A percentile compares a stretch with the other conserved stretches of the same genome.
phyloP scores from a whole-genome alignment of 2,113 vertebrate species.

The Syngnathus floridae region DNA sequence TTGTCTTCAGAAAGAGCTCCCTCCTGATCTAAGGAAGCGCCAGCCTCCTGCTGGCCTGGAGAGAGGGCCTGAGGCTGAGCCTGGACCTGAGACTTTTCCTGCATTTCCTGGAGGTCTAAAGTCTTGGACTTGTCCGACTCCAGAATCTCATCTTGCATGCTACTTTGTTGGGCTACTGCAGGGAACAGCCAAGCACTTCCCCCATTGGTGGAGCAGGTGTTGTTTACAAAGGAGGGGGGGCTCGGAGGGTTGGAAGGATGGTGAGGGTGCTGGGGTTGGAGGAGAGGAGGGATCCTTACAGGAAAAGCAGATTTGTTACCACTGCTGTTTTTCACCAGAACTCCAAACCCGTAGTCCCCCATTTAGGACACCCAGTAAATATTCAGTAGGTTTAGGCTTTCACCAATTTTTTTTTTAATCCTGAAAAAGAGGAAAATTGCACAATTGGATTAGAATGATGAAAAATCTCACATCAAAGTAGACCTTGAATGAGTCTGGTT shows the following conservation, averaged over 20 bases:
- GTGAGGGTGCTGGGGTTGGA: conserved; percentile 93
- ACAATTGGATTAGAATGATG: background rate
- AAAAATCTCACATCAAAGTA: conserved; percentile 14
- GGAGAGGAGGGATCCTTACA: conserved; percentile 95
- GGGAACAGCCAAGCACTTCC: conserved; percentile 96
- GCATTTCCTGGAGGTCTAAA: conserved; percentile 89
- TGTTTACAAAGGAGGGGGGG: conserved; percentile 94
- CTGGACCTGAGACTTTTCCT: conserved; percentile 80
- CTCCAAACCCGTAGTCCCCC: conserved; percentile 99
- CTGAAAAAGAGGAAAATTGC: conserved; percentile 30
- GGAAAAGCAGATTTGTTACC: conserved; percentile 98
- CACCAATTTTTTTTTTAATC: conserved; percentile 58
- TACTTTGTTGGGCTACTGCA: conserved; percentile 83
- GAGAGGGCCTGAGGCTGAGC: conserved; percentile 78
- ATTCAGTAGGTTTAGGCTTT: conserved; percentile 58
- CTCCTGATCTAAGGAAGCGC: conserved; percentile 84
- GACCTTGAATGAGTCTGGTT: conserved; percentile 29
- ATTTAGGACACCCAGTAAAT: conserved; percentile 80
- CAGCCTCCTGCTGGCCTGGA: conserved; percentile 83
- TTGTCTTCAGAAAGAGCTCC: conserved; percentile 82
- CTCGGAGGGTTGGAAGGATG: conserved; percentile 85
- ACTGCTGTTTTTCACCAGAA: conserved; percentile 97
- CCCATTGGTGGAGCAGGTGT: conserved; percentile 92
- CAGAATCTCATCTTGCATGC: conserved; percentile 98
- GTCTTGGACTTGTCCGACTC: conserved; percentile 94